Evolutionary conservation across 2,888 invertebrate species (phyloP), one percentile per base, ranked within the genome.

Genomic region (Cetonia aurata): DNA sequence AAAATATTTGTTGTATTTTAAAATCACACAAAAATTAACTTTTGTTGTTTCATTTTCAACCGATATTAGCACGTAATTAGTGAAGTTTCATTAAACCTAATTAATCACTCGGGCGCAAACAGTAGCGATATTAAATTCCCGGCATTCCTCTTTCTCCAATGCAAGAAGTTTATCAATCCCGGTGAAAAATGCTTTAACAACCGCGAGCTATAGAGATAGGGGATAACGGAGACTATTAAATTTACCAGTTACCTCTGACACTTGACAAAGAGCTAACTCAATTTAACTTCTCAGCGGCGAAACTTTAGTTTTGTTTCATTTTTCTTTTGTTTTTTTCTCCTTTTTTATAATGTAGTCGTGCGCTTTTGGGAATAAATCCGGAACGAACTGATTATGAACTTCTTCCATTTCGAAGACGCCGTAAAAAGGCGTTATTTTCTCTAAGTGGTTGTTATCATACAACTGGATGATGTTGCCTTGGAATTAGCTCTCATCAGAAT

Each of bases 191-290:
- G 33, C 8, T 55, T 31, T 13, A 25, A 55, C 55, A 55, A 33
- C 9, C 33, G 25, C 55, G 13, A n/a, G 55, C 55, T 25, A 53
- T 53, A 53, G 33, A n/a, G 33, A 55, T 31, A n/a, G 6, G 55
- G n/a, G 55, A 33, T 9, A 55, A 55, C 33, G 6, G 55, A 33
- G 55, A n/a, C n/a, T 55, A 55, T 55, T 55, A 55, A 55, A 55
- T 55, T 55, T 55, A 55, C 33, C 55, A 31, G 55, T 55, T 55
- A 55, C 55, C 33, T 55, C 46, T 60, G 60, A 60, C 60, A 46
- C 46, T 60, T 60, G 60, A 46, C 66, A 66, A 53, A 66, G 66
- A 52, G 52, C 67, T 53, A 67, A 67, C 55, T 55, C 67, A 67
- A 67, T 67, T 44, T 55, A 67, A 67, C 67, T 67, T 55, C 67